Base-by-base conservation (phyloP, 1,140 invertebrate genomes). In the Saccostrea cuccullata region DNA sequence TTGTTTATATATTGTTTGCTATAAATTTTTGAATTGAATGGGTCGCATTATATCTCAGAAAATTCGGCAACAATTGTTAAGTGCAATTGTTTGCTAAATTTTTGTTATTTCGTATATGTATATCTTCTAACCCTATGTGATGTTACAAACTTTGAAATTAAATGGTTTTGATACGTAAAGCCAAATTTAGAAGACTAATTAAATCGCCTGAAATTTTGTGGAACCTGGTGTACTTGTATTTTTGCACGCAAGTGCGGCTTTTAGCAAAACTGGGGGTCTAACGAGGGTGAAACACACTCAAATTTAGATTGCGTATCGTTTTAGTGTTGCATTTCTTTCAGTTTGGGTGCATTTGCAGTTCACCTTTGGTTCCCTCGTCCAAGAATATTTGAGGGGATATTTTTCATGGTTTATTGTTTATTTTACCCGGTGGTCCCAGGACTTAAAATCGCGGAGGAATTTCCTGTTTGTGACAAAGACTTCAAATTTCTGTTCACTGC, bases 381-480 rank as follows among this genome's bases (percentile, higher is more conserved):
- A 20, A 6, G 58, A 64, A 20, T 64, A 64, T 64, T 26, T 40
- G 11, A 77, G 70, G 4, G 70, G 12, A 4, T 77, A 77, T 40
- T 36, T 40, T 30, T 77, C 12, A 36, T 77, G 30, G 26, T 77
- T 36, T 77, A 77, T 13, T 30, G 30, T 77, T 40, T 77, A 30
- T 26, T 77, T 77, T 77, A 15, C 26, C 70, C 70, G 70, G 70
- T 77, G 30, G 70, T 77, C 70, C 70, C 23, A 36, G 15, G 26
- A 15, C 26, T 36, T 77, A 30, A 36, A 36, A 36, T 77, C 70
- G 70, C 70, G 70, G 70, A 77, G 70, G 70, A 77, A 77, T 77
- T 77, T 77, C 70, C 70, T 77, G 70, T 77, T 77, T 77, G 70
- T 77, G 26, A 77, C 70, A 77, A 77, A 77, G 70, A 77, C 23